Conservation (phyloP, 2,797 vertebrate species). For the Rhincodon typus region DNA sequence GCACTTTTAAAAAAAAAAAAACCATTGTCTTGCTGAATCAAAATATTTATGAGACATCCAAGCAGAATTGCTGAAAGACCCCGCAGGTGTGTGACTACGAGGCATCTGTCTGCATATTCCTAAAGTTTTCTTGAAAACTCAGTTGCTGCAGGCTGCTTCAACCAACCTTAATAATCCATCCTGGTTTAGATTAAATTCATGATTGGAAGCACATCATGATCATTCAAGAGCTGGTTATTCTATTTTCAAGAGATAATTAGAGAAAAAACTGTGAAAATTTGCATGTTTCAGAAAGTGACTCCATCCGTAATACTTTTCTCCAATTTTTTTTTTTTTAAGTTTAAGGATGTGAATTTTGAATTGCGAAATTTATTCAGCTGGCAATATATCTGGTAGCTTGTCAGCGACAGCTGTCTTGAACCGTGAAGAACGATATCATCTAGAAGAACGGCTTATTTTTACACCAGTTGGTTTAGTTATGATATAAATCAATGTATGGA, state of each 20-base stretch:
- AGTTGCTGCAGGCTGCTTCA: not conserved
- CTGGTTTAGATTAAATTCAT: not conserved
- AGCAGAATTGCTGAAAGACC: not conserved
- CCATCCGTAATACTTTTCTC: not conserved
- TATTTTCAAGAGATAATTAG: not conserved
- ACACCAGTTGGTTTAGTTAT: not conserved
- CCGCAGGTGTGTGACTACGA: not conserved
- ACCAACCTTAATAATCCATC: not conserved
- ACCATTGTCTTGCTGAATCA: not conserved
- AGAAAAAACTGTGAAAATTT: not conserved
- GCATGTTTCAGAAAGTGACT: not conserved
- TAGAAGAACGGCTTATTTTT: not conserved
- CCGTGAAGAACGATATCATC: not conserved
- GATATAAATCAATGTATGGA: not conserved
- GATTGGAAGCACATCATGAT: not conserved
- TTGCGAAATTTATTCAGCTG: not conserved
- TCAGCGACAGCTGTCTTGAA: not conserved
- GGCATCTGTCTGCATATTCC: not conserved
- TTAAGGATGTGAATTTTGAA: not conserved
- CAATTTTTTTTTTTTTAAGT: not conserved
- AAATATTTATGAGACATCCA: not conserved
- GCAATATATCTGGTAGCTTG: not conserved
- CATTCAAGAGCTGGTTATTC: not conserved
- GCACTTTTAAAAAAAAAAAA: not conserved
- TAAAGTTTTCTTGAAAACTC: not conserved